Evolutionary conservation across 2,797 vertebrate genomes (phyloP).

Genomic region (Platyrinchus mystaceus): DNA sequence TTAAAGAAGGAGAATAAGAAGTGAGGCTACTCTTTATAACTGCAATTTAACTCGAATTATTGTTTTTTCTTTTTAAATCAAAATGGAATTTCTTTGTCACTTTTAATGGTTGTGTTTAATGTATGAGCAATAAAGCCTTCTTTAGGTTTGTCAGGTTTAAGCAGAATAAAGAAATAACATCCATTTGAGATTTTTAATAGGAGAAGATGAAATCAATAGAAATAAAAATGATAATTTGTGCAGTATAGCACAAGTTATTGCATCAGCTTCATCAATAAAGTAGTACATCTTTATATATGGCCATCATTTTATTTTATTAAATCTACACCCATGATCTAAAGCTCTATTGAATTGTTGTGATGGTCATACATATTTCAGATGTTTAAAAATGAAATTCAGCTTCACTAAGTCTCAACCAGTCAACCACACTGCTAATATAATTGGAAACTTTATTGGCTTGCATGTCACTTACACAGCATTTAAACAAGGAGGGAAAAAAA

Average conservation of each 20-base stretch:
- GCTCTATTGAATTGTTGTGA: background rate
- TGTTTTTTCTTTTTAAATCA: background rate
- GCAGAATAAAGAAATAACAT: background rate
- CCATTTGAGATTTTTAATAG: background rate
- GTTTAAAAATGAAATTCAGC: background rate
- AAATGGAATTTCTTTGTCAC: background rate
- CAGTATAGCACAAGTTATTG: background rate
- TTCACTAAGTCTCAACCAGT: background rate
- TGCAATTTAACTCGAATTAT: background rate
- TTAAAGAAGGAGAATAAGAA: background rate
- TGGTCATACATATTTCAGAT: conserved; percentile 25
- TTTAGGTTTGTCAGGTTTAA: background rate
- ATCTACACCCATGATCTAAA: conserved; percentile 7
- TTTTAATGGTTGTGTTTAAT: background rate
- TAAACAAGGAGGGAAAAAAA: background rate
- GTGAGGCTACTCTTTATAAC: background rate
- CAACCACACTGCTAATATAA: background rate
- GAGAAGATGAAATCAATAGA: background rate
- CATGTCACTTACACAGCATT: background rate
- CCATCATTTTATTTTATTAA: conserved; percentile 39
- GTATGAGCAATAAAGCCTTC: background rate
- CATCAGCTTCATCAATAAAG: conserved; percentile 17
- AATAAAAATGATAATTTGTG: conserved; percentile 24
- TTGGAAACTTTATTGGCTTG: background rate
- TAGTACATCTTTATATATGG: background rate